Evolutionary conservation across 2,888 invertebrate genomes (phyloP).

Genomic region (Drosophila merina): DNA sequence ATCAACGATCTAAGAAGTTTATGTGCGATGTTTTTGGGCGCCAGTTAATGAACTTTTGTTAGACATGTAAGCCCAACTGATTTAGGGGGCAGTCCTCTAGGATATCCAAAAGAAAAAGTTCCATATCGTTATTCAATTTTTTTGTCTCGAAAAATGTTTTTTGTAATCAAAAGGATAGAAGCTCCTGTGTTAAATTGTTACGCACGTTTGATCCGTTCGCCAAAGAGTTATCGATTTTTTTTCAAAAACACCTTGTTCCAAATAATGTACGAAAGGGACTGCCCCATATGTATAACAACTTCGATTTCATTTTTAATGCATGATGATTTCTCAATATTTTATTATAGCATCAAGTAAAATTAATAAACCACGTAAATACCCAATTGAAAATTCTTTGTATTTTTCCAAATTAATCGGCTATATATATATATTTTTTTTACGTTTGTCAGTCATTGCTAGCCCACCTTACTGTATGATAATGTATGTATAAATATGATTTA

Average conservation of each 20-base stretch:
- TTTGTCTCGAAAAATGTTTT: not conserved
- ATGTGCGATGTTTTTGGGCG: not conserved
- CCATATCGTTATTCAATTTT: not conserved
- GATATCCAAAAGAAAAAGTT: not conserved
- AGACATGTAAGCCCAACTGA: conserved; percentile 62
- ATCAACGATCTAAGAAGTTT: not conserved
- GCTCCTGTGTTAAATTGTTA: not conserved
- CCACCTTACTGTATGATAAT: conserved; percentile 40
- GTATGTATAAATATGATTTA: conserved; percentile 45
- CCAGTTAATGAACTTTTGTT: conserved; percentile 49
- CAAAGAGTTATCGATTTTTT: not conserved
- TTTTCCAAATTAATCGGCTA: conserved; percentile 13
- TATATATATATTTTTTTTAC: conserved; percentile 1
- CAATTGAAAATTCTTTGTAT: conserved; percentile 5
- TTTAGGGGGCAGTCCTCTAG: conserved; percentile 34
- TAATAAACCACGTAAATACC: conserved; percentile 26
- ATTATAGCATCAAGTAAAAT: conserved; percentile 5
- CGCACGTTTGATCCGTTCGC: not conserved
- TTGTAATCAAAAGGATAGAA: not conserved
- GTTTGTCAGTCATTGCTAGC: conserved; percentile 42
- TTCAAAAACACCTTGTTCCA: not conserved
- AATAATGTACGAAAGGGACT: not conserved
- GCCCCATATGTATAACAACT: not conserved
- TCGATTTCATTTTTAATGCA: conserved; percentile 53
- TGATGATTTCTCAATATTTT: conserved; percentile 22